A percentile compares a stretch with the other conserved stretches of the same genome.
Conservation (phyloP, 2,113 vertebrate genomes). For the Gymnobelideus leadbeateri region DNA sequence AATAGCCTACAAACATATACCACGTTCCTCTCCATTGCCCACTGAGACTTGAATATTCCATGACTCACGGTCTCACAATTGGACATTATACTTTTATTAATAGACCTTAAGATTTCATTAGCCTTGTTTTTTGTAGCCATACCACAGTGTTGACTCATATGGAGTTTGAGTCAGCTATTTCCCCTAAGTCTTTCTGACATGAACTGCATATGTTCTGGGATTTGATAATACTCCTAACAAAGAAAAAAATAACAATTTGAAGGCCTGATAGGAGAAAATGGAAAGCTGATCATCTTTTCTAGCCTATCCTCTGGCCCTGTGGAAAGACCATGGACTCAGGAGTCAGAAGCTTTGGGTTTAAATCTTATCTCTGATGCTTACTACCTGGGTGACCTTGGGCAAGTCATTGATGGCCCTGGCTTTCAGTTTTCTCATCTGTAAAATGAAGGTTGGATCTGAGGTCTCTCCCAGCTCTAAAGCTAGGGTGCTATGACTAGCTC, state of each 20-base stretch:
- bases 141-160: neutral
- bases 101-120: neutral
- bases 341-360: neutral
- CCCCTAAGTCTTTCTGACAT: neutral
- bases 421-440: neutral
- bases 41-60: neutral
- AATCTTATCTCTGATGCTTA: neutral
- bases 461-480: neutral
- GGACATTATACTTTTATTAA: neutral
- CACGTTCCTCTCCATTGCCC: neutral
- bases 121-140: neutral
- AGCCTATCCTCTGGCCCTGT: neutral
- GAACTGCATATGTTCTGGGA: conserved; percentile 1
- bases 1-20: neutral
- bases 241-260: neutral
- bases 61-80: neutral
- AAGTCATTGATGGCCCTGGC: neutral
- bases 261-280: neutral
- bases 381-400: neutral
- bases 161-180: neutral
- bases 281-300: neutral
- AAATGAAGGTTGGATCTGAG: neutral
- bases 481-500: neutral
- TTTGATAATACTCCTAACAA: neutral
- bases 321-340: neutral